These are phyloP conservation scores for Corythornis cristatus DNA, from an alignment of 2,113 vertebrate species.

Conservation along the genomic window DNA sequence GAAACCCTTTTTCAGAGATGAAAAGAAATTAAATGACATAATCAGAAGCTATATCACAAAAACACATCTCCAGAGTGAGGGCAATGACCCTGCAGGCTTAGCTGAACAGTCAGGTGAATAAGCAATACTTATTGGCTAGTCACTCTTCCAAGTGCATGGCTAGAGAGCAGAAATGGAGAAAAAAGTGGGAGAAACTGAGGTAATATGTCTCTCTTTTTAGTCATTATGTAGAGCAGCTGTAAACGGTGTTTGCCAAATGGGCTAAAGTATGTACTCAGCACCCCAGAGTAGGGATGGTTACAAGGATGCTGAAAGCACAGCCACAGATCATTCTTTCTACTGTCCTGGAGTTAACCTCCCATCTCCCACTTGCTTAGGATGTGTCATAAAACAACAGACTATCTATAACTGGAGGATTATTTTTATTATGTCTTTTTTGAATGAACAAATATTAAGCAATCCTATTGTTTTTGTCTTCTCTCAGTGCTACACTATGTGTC, in stretches of 20 bases:
- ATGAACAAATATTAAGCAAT: neutral
- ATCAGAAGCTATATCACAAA: neutral
- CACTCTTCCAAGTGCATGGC: neutral
- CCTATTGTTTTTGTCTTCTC: neutral
- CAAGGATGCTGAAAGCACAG: neutral
- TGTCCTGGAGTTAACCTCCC: neutral
- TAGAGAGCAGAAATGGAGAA: neutral
- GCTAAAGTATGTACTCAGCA: neutral
- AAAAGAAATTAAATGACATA: neutral
- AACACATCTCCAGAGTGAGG: neutral
- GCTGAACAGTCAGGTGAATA: neutral
- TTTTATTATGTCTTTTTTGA: neutral
- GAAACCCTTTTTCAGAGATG: neutral
- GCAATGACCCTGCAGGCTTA: neutral
- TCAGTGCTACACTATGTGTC: neutral
- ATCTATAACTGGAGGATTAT: neutral
- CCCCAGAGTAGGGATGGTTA: neutral
- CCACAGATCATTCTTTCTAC: neutral
- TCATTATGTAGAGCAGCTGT: neutral
- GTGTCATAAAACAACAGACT: neutral
- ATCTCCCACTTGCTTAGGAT: neutral
- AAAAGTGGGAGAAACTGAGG: neutral
- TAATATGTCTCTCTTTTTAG: neutral
- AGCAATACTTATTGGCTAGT: neutral
- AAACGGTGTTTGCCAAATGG: neutral